Evolutionary conservation across 64 coral and sea anemone genomes (phyloP), one percentile per base, ranked within the genome.

Genomic region (Acropora tenuis): DNA sequence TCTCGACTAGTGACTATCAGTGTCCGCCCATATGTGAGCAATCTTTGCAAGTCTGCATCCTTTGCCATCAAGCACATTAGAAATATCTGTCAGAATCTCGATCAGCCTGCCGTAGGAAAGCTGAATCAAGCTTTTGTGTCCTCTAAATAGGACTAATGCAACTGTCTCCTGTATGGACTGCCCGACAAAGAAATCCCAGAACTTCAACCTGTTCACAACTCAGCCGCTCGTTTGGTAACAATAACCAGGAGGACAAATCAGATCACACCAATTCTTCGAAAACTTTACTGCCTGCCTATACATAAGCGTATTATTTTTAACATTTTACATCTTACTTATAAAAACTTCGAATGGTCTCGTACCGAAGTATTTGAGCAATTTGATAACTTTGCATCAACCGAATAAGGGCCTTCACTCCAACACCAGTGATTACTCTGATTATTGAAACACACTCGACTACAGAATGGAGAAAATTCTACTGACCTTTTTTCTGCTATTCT

Each of bases 281-380:
- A 89, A 8, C 57, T 79, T 42, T 76, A 89, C 15, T 89, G 88
- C 75, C 76, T 89, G 41, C 75, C 88, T 4, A 55, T 89, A 53
- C 50, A 45, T 55, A 55, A 55, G 52, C 52, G 52, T 55, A 0
- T 55, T 55, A 7, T 3, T 55, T 55, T 55, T 2, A 55, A 55
- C 5, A 55, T 55, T 55, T 55, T 55, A 55, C 52, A 7, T 55
- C 52, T 55, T 9, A 55, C 52, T 55, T 55, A 55, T n/a, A 5
- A 55, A 55, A 55, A 55, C 52, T 55, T 10, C 10, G 52, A 55
- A 55, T 55, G 52, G 52, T 55, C 10, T 55, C 6, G 52, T 55
- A 55, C 10, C 52, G 52, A 55, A 55, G 52, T 68, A 68, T 18
- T 68, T 68, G 63, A 68, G 12, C 3, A 15, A 68, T 13, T 68